Evolutionary conservation across 1,140 invertebrate genomes (phyloP).

Genomic region (Arion vulgaris): DNA sequence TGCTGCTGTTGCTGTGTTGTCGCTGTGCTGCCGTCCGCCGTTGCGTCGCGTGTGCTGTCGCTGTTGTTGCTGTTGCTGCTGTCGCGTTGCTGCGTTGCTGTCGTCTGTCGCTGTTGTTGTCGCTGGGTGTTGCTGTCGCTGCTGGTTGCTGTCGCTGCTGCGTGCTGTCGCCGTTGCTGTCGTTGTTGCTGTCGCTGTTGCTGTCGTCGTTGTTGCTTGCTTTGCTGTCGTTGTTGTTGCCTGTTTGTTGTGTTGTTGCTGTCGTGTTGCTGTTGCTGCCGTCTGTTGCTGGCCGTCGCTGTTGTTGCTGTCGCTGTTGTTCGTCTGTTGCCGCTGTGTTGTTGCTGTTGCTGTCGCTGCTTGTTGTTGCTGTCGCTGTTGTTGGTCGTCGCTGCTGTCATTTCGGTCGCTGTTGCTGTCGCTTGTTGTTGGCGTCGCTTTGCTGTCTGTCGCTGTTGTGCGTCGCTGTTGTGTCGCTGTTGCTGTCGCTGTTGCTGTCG

Average conservation of each 20-base stretch:
- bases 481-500: conserved; percentile 8
- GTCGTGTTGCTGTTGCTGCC: neutral
- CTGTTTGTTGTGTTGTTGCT: too few relatives aligned
- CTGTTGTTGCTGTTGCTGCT: too few relatives aligned
- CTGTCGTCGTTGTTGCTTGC: neutral
- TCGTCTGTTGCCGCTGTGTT: neutral
- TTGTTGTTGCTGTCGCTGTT: neutral
- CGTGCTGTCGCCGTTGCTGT: neutral
- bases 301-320: neutral
- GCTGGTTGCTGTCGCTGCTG: too few relatives aligned
- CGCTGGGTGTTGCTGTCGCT: too few relatives aligned
- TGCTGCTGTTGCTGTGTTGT: too few relatives aligned
- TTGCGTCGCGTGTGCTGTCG: too few relatives aligned
- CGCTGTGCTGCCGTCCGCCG: too few relatives aligned
- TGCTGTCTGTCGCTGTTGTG: neutral
- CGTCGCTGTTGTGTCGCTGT: too few relatives aligned
- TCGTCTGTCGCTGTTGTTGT: too few relatives aligned
- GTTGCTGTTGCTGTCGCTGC: too few relatives aligned
- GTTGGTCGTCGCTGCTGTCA: neutral
- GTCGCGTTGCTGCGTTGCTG: too few relatives aligned
- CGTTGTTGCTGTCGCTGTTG: neutral
- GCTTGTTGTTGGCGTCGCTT: neutral
- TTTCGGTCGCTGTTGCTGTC: conserved; percentile 4
- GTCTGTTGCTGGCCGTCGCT: neutral
- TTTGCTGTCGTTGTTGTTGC: neutral